Evolutionary conservation across 2,797 vertebrate genomes (phyloP).

Genomic region (Caiman crocodilus): DNA sequence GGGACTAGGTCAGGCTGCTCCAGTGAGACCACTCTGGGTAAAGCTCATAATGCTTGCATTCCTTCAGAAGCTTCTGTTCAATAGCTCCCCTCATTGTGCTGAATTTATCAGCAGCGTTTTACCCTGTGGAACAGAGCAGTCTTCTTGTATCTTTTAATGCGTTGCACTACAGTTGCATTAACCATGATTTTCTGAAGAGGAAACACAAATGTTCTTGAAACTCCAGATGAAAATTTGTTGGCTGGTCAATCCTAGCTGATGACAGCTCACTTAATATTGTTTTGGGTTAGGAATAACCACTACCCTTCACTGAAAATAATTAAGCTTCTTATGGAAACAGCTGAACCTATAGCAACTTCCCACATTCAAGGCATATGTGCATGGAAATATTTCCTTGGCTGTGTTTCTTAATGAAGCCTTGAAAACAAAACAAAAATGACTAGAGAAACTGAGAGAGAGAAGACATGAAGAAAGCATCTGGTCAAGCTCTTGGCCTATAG

Average conservation of each 20-base stretch:
- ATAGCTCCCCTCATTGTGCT: fast-evolving
- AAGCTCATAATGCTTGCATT: fast-evolving
- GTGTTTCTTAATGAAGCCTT: too few relatives aligned
- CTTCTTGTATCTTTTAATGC: neutral
- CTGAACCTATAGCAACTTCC: neutral
- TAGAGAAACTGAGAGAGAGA: too few relatives aligned
- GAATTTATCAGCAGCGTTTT: neutral
- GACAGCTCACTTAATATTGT: neutral
- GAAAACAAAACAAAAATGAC: too few relatives aligned
- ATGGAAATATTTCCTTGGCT: neutral
- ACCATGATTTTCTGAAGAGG: neutral
- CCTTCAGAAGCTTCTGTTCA: too few relatives aligned
- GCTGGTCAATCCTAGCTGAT: neutral
- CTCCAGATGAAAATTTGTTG: neutral
- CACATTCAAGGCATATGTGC: fast-evolving
- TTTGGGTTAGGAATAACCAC: neutral
- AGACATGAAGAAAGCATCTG: too few relatives aligned
- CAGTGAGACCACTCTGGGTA: neutral
- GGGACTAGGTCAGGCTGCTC: neutral
- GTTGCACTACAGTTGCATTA: too few relatives aligned
- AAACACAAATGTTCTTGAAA: neutral
- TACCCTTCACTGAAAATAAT: neutral
- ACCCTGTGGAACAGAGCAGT: neutral
- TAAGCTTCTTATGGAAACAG: neutral
- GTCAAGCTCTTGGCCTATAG: too few relatives aligned